Evolutionary conservation across 2,888 invertebrate genomes (phyloP).

Genomic region (Teleogryllus oceanicus): DNA sequence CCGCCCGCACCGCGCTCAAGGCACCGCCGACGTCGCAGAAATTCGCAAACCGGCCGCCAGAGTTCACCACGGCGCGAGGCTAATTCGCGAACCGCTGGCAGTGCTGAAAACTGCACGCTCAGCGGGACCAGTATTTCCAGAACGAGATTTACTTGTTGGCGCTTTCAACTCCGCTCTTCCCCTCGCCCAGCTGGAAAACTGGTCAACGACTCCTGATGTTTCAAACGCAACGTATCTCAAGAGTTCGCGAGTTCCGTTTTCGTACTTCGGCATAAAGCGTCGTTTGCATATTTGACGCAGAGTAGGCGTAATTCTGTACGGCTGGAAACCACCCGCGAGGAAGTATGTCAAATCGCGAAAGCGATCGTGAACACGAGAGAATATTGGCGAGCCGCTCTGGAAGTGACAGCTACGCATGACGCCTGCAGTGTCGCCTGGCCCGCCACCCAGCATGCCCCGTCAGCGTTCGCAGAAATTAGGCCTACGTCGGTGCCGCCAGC

Average conservation of each 20-base stretch:
- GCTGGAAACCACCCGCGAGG: neutral
- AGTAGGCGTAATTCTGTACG: neutral
- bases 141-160: slow-evolving; percentile 1
- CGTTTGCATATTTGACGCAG: neutral
- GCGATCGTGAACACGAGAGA: neutral
- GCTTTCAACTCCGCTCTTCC: neutral
- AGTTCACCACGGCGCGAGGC: slow-evolving; percentile 18
- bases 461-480: slow-evolving; percentile 1
- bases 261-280: neutral
- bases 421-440: neutral
- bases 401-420: neutral
- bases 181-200: neutral
- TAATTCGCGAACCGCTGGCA: slow-evolving; percentile 9
- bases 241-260: slow-evolving; percentile 3
- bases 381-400: neutral
- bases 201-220: neutral
- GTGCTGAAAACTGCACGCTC: slow-evolving; percentile 18
- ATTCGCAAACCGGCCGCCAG: slow-evolving; percentile 18
- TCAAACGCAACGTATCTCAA: neutral
- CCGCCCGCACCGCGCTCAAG: no score
- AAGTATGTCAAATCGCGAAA: neutral
- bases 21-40: neutral
- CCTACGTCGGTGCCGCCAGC: neutral
- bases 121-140: slow-evolving; percentile 18
- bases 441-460: neutral